Evolutionary conservation across 2,797 vertebrate genomes (phyloP).

Genomic region (Xerus rutilus): DNA sequence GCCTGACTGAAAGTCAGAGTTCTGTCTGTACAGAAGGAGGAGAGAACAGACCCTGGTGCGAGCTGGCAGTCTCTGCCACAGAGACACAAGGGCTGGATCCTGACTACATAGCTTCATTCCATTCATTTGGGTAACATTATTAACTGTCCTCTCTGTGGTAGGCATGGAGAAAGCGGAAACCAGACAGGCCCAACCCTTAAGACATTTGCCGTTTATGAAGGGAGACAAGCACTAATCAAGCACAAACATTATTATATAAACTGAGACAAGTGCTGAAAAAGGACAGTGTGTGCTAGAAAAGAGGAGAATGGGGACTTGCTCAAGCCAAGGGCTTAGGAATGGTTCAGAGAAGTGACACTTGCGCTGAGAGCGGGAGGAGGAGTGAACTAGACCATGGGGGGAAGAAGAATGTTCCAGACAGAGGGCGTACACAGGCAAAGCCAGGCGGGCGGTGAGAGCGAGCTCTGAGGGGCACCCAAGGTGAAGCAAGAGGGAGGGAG

Average conservation of each 20-base stretch:
- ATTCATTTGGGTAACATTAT: constrained; percentile 8
- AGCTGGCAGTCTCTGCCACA: background rate
- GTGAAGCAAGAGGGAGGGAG: background rate
- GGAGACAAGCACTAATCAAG: constrained; percentile 35
- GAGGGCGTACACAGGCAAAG: background rate
- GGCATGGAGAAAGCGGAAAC: constrained; percentile 4
- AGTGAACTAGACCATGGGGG: background rate
- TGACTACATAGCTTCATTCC: background rate
- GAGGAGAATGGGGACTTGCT: background rate
- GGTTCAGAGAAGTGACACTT: background rate
- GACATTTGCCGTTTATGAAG: background rate
- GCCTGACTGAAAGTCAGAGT: background rate
- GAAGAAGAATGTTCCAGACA: background rate
- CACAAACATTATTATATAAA: constrained; percentile 33
- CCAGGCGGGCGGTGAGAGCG: background rate
- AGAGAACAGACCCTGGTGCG: background rate
- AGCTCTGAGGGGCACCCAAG: background rate
- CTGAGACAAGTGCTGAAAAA: background rate
- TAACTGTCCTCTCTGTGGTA: background rate
- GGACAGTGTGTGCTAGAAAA: background rate
- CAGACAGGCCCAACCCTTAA: background rate
- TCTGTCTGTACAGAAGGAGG: background rate
- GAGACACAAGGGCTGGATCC: background rate
- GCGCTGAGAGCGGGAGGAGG: background rate
- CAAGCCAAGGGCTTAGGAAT: background rate